Evolutionary conservation across 2,113 vertebrate species (phyloP).

Genomic region (Hyla sarda): DNA sequence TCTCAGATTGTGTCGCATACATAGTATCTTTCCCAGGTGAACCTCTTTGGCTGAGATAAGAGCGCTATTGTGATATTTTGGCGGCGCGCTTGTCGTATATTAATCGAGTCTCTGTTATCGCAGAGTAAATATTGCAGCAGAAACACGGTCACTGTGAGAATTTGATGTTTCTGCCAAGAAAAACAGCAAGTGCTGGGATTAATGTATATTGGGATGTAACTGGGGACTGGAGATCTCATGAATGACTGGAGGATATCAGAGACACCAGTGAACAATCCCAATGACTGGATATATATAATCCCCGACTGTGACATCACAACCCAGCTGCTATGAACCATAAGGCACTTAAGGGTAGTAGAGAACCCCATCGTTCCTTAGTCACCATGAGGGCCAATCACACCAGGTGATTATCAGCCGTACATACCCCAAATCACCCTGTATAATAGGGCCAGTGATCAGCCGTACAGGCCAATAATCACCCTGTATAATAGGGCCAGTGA

Average conservation of each 20-base stretch:
- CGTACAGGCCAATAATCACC: too few relatives aligned
- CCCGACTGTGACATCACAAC: background rate
- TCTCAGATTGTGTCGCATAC: background rate
- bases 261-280: background rate
- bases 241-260: background rate
- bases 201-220: background rate
- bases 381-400: too few relatives aligned
- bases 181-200: background rate
- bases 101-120: background rate
- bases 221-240: background rate
- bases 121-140: slow-evolving; percentile 18
- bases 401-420: too few relatives aligned
- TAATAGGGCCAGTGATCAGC: too few relatives aligned
- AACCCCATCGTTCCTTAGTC: too few relatives aligned
- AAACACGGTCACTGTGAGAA: background rate
- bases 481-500: too few relatives aligned
- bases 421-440: too few relatives aligned
- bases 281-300: background rate
- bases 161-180: background rate
- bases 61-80: background rate
- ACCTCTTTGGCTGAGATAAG: background rate
- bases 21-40: background rate
- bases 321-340: background rate
- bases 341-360: too few relatives aligned
- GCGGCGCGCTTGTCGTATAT: background rate